phyloP scores from a whole-genome alignment of 1,140 invertebrate genomes.

The Lycorma delicatula region DNA sequence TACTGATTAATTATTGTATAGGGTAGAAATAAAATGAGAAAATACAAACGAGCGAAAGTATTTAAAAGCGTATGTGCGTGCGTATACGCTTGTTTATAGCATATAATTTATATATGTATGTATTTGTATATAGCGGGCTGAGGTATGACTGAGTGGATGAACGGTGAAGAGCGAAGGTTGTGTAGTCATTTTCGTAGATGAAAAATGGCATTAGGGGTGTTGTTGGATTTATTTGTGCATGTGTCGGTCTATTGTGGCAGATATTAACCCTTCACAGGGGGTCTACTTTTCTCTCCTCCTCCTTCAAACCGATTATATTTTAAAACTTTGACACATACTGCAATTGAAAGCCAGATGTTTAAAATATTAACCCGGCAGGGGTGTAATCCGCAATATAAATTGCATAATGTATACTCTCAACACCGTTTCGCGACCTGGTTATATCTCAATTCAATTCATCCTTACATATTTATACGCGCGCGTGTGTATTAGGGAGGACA shows the following conservation, averaged over 20 bases:
- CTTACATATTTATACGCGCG: too few species aligned
- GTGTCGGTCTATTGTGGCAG: constrained; percentile 4
- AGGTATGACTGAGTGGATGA: too few species aligned
- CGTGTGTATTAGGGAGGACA: too few species aligned
- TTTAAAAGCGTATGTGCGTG: too few species aligned
- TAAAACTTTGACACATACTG: constrained; percentile 4
- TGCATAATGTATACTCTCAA: neutral
- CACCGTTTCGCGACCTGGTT: neutral
- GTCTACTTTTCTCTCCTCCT: neutral
- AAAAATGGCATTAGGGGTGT: constrained; percentile 1
- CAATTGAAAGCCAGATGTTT: constrained; percentile 4
- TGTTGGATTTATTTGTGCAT: constrained; percentile 6
- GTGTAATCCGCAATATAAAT: constrained; percentile 4
- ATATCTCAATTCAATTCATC: neutral
- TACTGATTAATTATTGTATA: too few species aligned
- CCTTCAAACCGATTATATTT: constrained; percentile 2
- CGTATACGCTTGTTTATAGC: too few species aligned
- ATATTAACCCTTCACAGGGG: constrained; percentile 2
- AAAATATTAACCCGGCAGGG: neutral
- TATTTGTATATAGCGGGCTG: too few species aligned
- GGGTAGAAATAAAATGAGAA: too few species aligned
- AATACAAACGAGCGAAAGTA: too few species aligned
- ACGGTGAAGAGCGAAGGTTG: neutral
- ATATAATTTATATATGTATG: too few species aligned
- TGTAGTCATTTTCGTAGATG: constrained; percentile 7